These are phyloP conservation scores for Pseudomyrmex pallidus DNA, from an alignment of 1,140 invertebrate species.

Conservation along the genomic window DNA sequence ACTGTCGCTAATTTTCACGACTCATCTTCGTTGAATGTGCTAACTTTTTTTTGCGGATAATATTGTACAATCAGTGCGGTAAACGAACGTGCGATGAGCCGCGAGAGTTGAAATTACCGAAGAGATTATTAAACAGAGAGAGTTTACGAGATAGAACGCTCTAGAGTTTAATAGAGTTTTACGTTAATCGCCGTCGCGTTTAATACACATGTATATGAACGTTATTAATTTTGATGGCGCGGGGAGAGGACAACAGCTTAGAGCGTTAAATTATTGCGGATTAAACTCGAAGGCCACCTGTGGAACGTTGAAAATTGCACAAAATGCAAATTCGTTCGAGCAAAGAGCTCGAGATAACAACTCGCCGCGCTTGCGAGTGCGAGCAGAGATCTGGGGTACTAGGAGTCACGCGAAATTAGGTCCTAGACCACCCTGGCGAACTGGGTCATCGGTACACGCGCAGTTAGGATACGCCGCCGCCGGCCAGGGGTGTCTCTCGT, in stretches of 20 bases:
- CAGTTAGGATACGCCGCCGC: background rate
- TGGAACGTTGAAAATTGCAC: slow-evolving; percentile 20
- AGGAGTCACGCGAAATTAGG: slow-evolving; percentile 57
- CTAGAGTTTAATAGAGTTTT: background rate
- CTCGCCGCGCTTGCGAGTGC: background rate
- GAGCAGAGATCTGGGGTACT: slow-evolving; percentile 50
- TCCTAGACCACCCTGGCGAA: slow-evolving; percentile 52
- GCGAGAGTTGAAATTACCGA: too few species aligned
- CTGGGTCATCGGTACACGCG: slow-evolving; percentile 64
- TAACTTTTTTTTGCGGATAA: too few species aligned
- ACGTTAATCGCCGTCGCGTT: background rate
- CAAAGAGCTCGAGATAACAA: slow-evolving; percentile 32
- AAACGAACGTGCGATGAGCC: too few species aligned
- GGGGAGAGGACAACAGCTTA: background rate
- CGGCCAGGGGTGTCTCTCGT: slow-evolving; percentile 30
- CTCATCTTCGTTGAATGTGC: too few species aligned
- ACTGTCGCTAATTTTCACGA: too few species aligned
- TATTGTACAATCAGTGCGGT: too few species aligned
- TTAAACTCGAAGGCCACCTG: slow-evolving; percentile 10
- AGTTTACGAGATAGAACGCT: too few species aligned
- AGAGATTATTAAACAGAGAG: too few species aligned
- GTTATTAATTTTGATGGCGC: background rate
- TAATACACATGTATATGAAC: background rate
- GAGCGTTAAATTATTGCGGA: background rate
- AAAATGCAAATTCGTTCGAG: slow-evolving; percentile 12